phyloP scores from a whole-genome alignment of 2,797 vertebrate genomes.

The Chanos chanos region DNA sequence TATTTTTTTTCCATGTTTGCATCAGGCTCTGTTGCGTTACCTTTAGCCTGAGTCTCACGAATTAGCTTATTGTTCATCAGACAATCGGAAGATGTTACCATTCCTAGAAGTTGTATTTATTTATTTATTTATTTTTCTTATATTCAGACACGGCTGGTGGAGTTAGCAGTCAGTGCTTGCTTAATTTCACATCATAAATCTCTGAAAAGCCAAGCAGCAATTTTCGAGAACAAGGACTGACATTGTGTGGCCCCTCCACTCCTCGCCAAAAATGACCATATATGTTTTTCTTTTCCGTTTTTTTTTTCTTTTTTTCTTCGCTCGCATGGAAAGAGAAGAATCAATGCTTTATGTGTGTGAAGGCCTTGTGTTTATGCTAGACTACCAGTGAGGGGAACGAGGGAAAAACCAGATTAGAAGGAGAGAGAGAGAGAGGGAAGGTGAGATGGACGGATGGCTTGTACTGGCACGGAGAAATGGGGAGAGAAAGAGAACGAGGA shows the following conservation, averaged over 20 bases:
- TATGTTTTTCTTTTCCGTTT: constrained; percentile 39
- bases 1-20: too few relatives aligned
- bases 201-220: constrained; percentile 26
- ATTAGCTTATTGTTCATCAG: not conserved
- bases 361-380: constrained; percentile 42
- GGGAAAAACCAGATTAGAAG: not conserved
- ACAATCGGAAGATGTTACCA: not conserved
- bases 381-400: constrained; percentile 17
- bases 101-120: not conserved
- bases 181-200: constrained; percentile 36
- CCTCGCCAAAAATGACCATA: constrained; percentile 41
- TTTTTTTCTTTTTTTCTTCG: constrained; percentile 9
- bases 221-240: constrained; percentile 44
- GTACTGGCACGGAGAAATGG: not conserved
- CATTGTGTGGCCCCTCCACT: constrained; percentile 27
- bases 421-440: not conserved
- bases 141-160: constrained; percentile 14
- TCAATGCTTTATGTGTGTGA: constrained; percentile 33
- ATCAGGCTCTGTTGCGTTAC: too few relatives aligned
- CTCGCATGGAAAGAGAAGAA: constrained; percentile 38
- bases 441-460: not conserved
- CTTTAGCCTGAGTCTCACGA: not conserved
- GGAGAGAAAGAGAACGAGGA: not conserved
- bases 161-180: constrained; percentile 19
- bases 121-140: constrained; percentile 2